Base-by-base conservation (phyloP, 1,140 invertebrate genomes). In the Nautilus pompilius region DNA sequence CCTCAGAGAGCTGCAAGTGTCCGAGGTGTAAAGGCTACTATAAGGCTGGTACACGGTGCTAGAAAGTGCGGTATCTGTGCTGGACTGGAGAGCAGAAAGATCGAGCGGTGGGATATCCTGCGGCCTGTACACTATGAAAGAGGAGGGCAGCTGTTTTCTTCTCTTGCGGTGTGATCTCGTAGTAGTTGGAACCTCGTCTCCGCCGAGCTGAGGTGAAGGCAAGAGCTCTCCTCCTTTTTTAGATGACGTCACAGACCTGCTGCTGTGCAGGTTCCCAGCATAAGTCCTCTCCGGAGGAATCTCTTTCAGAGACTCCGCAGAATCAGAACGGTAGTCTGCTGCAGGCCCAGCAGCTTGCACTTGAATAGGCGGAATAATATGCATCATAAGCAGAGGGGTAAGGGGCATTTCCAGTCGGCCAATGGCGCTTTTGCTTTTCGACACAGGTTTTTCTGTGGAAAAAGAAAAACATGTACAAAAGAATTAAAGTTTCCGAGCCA, bases 71-170 rank as follows among this genome's bases (percentile, higher is more conserved):
- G 49, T 53, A 22, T 53, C 20, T 53, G 49, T 53, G 26, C 26
- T 26, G 4, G 49, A 53, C 17, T 53, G 49, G 17, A 53, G 5
- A 28, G 49, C 29, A 3, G 49, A 24, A 17, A 53, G 29, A 28
- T 53, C 29, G 6, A 53, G 17, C 3, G 49, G 49, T 4, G 49
- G 49, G 5, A 53, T 53, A 24, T 53, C 49, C 26, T 53, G 49
- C 15, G 49, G 49, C 24, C 49, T 22, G 29, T 53, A 53, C 26
- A 53, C 49, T 53, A 53, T 53, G 29, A 53, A 53, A 28, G 49
- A 53, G 6, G 49, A 28, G 17, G 49, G 49, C 0, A 28, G 17
- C 29, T 53, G 49, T 24, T 53, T 53, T 28, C 49, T 22, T 28
- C 29, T 53, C 29, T 53, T 53, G 49, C 49, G 49, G 26, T 53